Conservation (phyloP, 2,113 vertebrate species). For the Ammodramus savannarum region DNA sequence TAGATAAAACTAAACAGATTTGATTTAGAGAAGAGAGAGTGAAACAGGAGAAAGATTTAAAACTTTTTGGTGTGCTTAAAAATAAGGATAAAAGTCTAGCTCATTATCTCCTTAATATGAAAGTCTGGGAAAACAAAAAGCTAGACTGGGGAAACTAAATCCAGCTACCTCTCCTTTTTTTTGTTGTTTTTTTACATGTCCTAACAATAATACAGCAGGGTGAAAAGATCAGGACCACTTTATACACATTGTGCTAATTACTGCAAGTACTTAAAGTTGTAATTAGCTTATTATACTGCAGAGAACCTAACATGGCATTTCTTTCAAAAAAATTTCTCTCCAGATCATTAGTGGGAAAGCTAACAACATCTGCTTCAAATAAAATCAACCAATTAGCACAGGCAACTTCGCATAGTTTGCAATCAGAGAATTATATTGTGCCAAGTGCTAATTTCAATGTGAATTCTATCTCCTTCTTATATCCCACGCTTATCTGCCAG, state of each 20-base stretch:
- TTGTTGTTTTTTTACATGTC: conserved; percentile 72
- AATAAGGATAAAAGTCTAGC: conserved; percentile 66
- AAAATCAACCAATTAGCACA: conserved; percentile 86
- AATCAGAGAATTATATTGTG: conserved; percentile 90
- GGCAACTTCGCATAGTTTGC: conserved; percentile 86
- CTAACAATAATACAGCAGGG: conserved; percentile 82
- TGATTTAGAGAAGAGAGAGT: neutral
- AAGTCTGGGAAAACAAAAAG: conserved; percentile 72
- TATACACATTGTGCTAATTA: conserved; percentile 87
- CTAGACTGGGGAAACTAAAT: conserved; percentile 69
- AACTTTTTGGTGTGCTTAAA: conserved; percentile 52
- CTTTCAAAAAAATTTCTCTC: conserved; percentile 86
- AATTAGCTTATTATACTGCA: conserved; percentile 90
- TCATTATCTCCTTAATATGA: conserved; percentile 70
- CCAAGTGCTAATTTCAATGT: conserved; percentile 87
- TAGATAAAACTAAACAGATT: neutral
- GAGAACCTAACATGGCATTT: conserved; percentile 85
- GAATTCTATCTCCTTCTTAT: conserved; percentile 84
- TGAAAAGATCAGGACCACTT: conserved; percentile 86
- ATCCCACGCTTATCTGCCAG: conserved; percentile 85
- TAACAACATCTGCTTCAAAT: conserved; percentile 90
- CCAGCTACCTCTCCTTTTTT: conserved; percentile 69
- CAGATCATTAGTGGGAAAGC: conserved; percentile 87
- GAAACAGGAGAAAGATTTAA: conserved; percentile 8
- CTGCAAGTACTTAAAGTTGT: conserved; percentile 88